Evolutionary conservation across 2,888 invertebrate genomes (phyloP), one percentile per base, ranked within the genome.

Genomic region (Tinea semifulvella): DNA sequence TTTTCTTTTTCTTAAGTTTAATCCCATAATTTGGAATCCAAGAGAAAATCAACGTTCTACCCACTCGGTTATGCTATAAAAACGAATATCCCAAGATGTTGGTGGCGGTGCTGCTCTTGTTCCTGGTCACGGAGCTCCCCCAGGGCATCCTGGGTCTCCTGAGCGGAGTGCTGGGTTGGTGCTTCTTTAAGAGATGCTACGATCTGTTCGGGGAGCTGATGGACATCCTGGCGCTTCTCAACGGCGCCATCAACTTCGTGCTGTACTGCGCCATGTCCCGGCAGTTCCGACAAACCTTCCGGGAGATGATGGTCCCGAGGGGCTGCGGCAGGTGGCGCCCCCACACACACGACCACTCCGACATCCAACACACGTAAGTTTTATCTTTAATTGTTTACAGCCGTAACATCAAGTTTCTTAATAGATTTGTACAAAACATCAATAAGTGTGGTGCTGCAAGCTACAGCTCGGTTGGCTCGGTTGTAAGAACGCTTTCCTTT

Each of bases 251-350:
- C 47, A 97, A 96, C 70, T 97, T 97, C 61, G 90, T 96, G 45
- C 83, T 97, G 35, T 97, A 96, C 66, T 96, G 96, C 60, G 85
- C 92, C 44, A 96, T 97, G 96, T 95, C 94, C 49, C 85, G 92
- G 50, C 96, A 96, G 82, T 97, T 97, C 68, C 84, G 97, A 11
- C 87, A 86, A 53, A 91, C 91, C 1, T 93, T 91, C 63, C 82
- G 87, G 8, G 85, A 87, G 58, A 70, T 92, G 56, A 88, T 94
- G 60, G 82, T 85, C 49, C 86, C 86, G n/a, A 84, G 82, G 47
- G 83, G 86, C 20, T 65, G 88, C 48, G 80, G 82, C 13, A 82
- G 85, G 46, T 86, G 87, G 74, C 67, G 83, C 48, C 83, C 85
- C 0, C 79, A 85, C 0, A 68, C 83, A 1, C 80, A 79, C 0